Percentiles rank a stretch among this genome's conserved stretches.
These are phyloP conservation scores for Drosophila hawaiiensis DNA, from an alignment of 2,888 invertebrate species.

Conservation along the genomic window DNA sequence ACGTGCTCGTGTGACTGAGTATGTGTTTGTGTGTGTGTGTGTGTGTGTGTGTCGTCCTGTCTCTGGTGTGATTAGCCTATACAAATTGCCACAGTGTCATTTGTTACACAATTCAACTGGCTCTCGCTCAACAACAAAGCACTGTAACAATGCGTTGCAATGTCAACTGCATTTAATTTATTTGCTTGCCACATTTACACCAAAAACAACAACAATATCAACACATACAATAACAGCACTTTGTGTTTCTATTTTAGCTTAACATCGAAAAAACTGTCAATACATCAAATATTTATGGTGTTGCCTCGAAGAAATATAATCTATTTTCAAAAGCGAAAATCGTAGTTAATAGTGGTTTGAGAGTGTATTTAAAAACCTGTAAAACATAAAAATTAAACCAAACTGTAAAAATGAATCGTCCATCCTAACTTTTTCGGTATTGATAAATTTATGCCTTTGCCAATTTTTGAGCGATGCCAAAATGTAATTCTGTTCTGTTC, in stretches of 20 bases:
- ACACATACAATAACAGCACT: not conserved
- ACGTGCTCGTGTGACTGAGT: slow-evolving; percentile 8
- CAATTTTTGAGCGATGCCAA: not conserved
- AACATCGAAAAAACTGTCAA: slow-evolving; percentile 53
- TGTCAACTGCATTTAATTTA: slow-evolving; percentile 69
- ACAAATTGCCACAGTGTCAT: slow-evolving; percentile 71
- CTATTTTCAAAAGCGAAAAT: slow-evolving; percentile 3
- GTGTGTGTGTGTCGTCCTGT: slow-evolving; percentile 19
- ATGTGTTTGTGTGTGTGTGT: slow-evolving; percentile 7
- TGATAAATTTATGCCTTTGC: not conserved
- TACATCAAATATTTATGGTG: slow-evolving; percentile 60
- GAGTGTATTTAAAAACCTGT: not conserved
- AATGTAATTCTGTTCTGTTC: not conserved
- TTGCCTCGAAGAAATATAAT: slow-evolving; percentile 28
- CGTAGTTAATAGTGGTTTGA: not conserved
- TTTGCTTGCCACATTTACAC: slow-evolving; percentile 45
- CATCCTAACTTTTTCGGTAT: not conserved
- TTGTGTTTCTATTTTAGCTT: slow-evolving; percentile 46
- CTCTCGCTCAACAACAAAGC: slow-evolving; percentile 21
- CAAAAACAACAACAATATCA: slow-evolving; percentile 17
- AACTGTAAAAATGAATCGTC: not conserved
- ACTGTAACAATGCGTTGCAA: slow-evolving; percentile 26
- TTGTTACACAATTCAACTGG: slow-evolving; percentile 49
- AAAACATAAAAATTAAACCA: not conserved
- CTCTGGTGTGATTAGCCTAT: slow-evolving; percentile 69